A percentile compares a stretch with the other conserved stretches of the same genome.
These are phyloP conservation scores for Apogon hyalosoma DNA, from an alignment of 2,797 vertebrate genomes.

Conservation along the genomic window DNA sequence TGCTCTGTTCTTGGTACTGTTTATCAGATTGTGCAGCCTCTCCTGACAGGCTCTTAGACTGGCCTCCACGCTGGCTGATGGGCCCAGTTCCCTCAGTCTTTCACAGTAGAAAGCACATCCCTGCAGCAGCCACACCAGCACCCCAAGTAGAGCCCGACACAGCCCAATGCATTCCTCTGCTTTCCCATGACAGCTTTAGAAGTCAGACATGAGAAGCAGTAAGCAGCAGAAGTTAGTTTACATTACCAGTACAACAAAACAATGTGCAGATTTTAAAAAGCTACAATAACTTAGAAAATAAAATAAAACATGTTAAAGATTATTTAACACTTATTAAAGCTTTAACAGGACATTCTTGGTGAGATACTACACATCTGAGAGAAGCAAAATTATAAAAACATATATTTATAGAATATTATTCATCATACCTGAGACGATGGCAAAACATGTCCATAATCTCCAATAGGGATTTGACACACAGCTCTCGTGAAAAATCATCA, in stretches of 20 bases:
- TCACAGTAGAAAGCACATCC: slow-evolving; percentile 91
- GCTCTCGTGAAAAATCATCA: slow-evolving; percentile 95
- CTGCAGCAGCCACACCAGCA: slow-evolving; percentile 93
- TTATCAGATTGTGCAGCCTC: slow-evolving; percentile 87
- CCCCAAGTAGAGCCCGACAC: slow-evolving; percentile 91
- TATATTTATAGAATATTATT: neutral
- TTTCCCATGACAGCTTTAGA: slow-evolving; percentile 92
- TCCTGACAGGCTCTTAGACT: slow-evolving; percentile 91
- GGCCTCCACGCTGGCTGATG: slow-evolving; percentile 79
- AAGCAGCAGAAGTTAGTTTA: neutral
- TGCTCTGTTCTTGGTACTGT: slow-evolving; percentile 93
- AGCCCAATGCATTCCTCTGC: slow-evolving; percentile 96
- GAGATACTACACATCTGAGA: neutral
- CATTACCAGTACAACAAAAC: no score
- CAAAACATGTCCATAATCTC: slow-evolving; percentile 99
- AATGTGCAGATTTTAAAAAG: no score
- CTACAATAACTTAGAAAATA: no score
- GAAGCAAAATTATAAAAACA: neutral
- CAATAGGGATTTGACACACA: slow-evolving; percentile 93
- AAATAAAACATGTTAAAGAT: neutral
- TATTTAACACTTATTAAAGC: neutral
- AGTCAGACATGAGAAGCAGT: slow-evolving; percentile 9
- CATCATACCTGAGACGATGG: slow-evolving; percentile 89
- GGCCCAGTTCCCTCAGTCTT: slow-evolving; percentile 86
- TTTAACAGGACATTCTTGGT: neutral